Conservation (phyloP, 1,140 invertebrate species). For the Zaprionus davidi region DNA sequence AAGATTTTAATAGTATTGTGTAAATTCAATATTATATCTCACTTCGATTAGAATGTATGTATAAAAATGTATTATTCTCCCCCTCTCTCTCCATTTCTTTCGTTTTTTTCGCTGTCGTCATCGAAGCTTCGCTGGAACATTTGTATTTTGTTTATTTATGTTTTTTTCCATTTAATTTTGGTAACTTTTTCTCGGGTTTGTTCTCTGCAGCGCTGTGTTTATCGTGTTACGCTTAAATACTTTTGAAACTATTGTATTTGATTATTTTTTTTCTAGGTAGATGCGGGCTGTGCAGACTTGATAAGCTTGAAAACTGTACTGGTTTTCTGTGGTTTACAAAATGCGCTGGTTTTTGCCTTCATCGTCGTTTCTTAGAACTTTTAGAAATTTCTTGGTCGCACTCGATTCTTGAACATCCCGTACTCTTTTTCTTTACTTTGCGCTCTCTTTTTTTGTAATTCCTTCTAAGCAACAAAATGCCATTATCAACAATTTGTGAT, state of each 20-base stretch:
- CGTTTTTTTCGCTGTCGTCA: conserved; percentile 48
- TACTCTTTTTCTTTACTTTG: background rate
- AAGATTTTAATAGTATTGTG: too few species aligned
- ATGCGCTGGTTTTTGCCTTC: background rate
- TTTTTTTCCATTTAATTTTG: conserved; percentile 18
- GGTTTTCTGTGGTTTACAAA: background rate
- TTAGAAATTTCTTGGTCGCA: background rate
- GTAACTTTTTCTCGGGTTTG: conserved; percentile 11
- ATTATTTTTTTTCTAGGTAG: conserved; percentile 15
- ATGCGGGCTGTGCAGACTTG: conserved; percentile 22
- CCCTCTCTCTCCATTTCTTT: background rate
- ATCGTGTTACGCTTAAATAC: conserved; percentile 53
- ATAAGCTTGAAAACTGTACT: conserved; percentile 31
- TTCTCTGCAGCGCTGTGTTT: conserved; percentile 42
- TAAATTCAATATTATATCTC: too few species aligned
- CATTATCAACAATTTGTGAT: conserved; percentile 43
- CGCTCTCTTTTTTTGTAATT: conserved; percentile 11
- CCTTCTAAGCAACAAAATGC: conserved; percentile 40
- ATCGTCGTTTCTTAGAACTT: background rate
- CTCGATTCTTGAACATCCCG: background rate
- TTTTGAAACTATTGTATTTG: conserved; percentile 31
- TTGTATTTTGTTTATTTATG: conserved; percentile 44
- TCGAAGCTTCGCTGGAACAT: conserved; percentile 54
- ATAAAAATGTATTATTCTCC: too few species aligned
- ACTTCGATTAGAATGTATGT: too few species aligned